phyloP scores from a whole-genome alignment of 2,888 invertebrate genomes.

The Melitaea athalia region DNA sequence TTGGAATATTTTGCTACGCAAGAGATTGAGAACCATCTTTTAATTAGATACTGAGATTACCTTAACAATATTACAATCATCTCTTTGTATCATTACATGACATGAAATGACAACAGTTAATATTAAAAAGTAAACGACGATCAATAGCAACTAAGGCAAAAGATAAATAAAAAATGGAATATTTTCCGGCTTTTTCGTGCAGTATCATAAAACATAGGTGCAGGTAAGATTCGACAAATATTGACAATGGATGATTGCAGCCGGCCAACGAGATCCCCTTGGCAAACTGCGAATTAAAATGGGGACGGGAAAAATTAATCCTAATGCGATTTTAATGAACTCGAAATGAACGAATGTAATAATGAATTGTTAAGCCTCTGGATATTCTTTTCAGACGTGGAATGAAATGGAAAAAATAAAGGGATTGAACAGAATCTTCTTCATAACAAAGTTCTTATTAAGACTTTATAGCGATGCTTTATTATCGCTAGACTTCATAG shows the following conservation, averaged over 20 bases:
- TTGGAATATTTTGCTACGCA: too few relatives aligned
- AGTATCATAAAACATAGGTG: conserved; percentile 58
- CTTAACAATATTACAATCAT: too few relatives aligned
- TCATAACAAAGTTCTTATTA: conserved; percentile 10
- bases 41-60: too few relatives aligned
- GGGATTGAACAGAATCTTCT: conserved; percentile 21
- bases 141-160: conserved; percentile 24
- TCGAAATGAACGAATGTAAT: conserved; percentile 78
- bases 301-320: conserved; percentile 82
- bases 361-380: conserved; percentile 77
- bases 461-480: not conserved
- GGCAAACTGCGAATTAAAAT: conserved; percentile 79
- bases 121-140: not conserved
- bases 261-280: conserved; percentile 72
- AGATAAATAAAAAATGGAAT: conserved; percentile 34
- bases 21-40: too few relatives aligned
- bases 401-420: conserved; percentile 25
- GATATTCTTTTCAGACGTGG: conserved; percentile 61
- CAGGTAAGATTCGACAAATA: conserved; percentile 77
- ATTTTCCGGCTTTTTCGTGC: conserved; percentile 40
- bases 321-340: conserved; percentile 83
- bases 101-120: too few relatives aligned
- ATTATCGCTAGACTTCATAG: not conserved
- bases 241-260: conserved; percentile 79
- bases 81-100: too few relatives aligned